Base-by-base conservation (phyloP, 2,113 vertebrate species). In the Regulus satrapa region DNA sequence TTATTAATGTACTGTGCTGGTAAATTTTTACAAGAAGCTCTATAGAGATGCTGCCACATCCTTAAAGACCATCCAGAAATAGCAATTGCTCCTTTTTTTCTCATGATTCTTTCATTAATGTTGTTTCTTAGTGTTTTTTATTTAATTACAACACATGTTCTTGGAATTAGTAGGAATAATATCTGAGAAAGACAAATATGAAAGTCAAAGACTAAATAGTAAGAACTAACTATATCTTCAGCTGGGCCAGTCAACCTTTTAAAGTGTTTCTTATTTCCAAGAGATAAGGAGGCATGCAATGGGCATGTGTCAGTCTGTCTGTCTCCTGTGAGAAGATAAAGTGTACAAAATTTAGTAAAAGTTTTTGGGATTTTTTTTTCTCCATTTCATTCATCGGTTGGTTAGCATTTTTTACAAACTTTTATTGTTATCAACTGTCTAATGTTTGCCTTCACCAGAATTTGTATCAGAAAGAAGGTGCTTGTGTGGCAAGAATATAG, bases 401-500 rank as follows among this genome's bases (percentile, higher is more conserved):
- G 25, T 32, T 54, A 34, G 21, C 1, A 1, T 31, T 43, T n/a
- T 62, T 16, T 2, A n/a, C 63, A n/a, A 36, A 58, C 5, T 26
- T 11, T 40, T 86, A 9, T 2, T 58, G 11, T 26, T 81, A 78
- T 9, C 45, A 64, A 9, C 6, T 75, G 17, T 18, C 15, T 58
- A 38, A 67, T 3, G 3, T 45, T 32, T 43, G 31, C 26, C 21
- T 46, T 66, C 18, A 14, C 7, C 3, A 1, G 32, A 90, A 36
- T 9, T 40, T 46, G 48, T 36, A n/a, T 16, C 26, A 46, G 32
- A 6, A 67, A 38, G 31, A 63, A 79, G 0, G 0, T 5, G 14
- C 5, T 41, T 48, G 12, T 12, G 5, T 18, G 4, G 25, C 25
- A 58, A 26, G 46, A 66, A 61, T 2, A 31, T 0, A 9, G 34